Conservation (phyloP, 2,113 vertebrate genomes). For the Larimichthys crocea region DNA sequence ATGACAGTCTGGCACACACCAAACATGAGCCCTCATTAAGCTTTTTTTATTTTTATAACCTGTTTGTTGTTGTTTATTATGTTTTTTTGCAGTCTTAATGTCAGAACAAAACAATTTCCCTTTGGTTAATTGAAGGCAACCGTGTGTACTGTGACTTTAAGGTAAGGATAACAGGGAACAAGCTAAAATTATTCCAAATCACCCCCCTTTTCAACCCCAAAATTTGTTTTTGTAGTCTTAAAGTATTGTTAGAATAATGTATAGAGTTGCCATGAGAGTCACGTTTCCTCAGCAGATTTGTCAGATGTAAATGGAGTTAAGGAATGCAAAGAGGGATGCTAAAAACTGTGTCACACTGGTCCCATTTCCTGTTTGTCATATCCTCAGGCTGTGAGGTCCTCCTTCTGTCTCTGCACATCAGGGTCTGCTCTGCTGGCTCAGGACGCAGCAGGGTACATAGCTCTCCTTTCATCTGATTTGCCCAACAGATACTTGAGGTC, state of each 20-base stretch:
- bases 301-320: conserved; percentile 23
- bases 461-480: conserved; percentile 27
- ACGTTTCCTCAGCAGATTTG: conserved; percentile 3
- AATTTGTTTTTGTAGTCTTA: background rate
- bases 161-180: background rate
- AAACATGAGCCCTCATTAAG: conserved; percentile 30
- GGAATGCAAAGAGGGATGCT: conserved; percentile 29
- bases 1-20: conserved; percentile 29
- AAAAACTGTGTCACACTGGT: conserved; percentile 54
- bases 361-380: conserved; percentile 50
- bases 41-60: conserved; percentile 18
- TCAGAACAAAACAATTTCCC: conserved; percentile 60
- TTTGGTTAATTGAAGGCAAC: conserved; percentile 48
- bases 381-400: conserved; percentile 63
- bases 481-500: conserved; percentile 5
- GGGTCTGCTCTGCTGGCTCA: conserved; percentile 34
- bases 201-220: background rate
- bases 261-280: background rate
- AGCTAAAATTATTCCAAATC: conserved; percentile 3
- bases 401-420: conserved; percentile 62
- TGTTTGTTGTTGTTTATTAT: background rate
- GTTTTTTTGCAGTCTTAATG: conserved; percentile 47
- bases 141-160: conserved; percentile 16
- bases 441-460: conserved; percentile 27
- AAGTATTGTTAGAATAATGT: conserved; percentile 1